Evolutionary conservation across 2,797 vertebrate genomes (phyloP).

Genomic region (Labeo calbasu): DNA sequence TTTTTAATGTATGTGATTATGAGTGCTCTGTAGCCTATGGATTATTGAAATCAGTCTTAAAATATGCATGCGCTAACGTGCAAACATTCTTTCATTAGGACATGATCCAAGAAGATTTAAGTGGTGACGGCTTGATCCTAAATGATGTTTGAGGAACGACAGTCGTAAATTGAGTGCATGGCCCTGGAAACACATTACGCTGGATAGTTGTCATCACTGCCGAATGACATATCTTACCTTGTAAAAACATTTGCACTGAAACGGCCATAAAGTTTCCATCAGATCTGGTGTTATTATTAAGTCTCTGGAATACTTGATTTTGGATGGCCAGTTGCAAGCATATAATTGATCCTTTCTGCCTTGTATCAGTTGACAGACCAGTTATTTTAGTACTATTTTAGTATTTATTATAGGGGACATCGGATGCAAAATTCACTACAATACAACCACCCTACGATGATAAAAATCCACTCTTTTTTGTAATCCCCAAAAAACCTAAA

Average conservation of each 20-base stretch:
- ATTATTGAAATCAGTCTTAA: constrained; percentile 5
- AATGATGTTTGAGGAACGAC: not conserved
- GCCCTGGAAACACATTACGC: constrained; percentile 12
- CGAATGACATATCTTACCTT: constrained; percentile 2
- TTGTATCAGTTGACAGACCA: not conserved
- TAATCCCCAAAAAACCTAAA: too few relatives aligned
- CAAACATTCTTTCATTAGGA: not conserved
- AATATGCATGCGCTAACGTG: not conserved
- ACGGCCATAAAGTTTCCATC: not conserved
- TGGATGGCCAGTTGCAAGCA: not conserved
- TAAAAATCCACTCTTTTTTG: too few relatives aligned
- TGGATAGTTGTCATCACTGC: not conserved
- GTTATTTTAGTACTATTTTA: not conserved
- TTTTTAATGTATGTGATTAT: not conserved
- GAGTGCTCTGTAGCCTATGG: not conserved
- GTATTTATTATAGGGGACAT: not conserved
- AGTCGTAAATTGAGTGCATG: constrained; percentile 37
- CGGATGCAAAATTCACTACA: too few relatives aligned
- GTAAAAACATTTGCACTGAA: not conserved
- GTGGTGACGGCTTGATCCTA: not conserved
- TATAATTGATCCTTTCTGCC: not conserved
- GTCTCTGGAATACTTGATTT: not conserved
- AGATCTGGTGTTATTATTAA: not conserved
- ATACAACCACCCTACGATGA: too few relatives aligned
- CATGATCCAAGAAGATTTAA: not conserved